These are phyloP conservation scores for Tamias sibiricus DNA, from an alignment of 2,113 vertebrate genomes.

Conservation along the genomic window DNA sequence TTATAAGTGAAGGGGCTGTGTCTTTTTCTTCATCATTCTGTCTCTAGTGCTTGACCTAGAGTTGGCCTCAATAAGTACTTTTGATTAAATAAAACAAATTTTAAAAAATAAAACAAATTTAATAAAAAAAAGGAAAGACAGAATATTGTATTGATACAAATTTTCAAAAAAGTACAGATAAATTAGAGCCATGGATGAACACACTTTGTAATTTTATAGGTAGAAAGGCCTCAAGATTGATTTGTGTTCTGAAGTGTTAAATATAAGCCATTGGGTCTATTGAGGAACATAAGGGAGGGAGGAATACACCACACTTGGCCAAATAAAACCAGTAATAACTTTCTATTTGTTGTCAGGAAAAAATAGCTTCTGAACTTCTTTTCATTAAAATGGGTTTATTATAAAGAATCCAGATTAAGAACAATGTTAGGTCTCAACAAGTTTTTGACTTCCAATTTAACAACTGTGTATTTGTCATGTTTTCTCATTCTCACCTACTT, in stretches of 20 bases:
- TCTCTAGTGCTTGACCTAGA: too few relatives aligned
- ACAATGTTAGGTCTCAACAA: not conserved
- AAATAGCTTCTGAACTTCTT: constrained; percentile 22
- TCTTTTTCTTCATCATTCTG: not conserved
- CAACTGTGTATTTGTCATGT: not conserved
- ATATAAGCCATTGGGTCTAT: not conserved
- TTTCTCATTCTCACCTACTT: not conserved
- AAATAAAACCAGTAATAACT: not conserved
- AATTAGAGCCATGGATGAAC: not conserved
- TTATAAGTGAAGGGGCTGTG: not conserved
- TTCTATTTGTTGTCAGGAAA: not conserved
- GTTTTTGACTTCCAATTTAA: not conserved
- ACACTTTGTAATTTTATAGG: not conserved
- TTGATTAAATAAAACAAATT: too few relatives aligned
- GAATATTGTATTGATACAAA: not conserved
- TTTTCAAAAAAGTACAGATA: not conserved
- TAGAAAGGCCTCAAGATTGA: not conserved
- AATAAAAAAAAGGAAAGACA: not conserved
- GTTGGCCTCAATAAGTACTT: too few relatives aligned
- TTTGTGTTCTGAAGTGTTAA: not conserved
- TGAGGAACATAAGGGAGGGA: not conserved
- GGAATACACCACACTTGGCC: not conserved
- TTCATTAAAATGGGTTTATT: not conserved
- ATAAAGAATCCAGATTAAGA: not conserved
- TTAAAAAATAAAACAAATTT: too few relatives aligned